Evolutionary conservation across 2,113 vertebrate genomes (phyloP), one percentile per base, ranked within the genome.

Genomic region (Spilogale gracilis): DNA sequence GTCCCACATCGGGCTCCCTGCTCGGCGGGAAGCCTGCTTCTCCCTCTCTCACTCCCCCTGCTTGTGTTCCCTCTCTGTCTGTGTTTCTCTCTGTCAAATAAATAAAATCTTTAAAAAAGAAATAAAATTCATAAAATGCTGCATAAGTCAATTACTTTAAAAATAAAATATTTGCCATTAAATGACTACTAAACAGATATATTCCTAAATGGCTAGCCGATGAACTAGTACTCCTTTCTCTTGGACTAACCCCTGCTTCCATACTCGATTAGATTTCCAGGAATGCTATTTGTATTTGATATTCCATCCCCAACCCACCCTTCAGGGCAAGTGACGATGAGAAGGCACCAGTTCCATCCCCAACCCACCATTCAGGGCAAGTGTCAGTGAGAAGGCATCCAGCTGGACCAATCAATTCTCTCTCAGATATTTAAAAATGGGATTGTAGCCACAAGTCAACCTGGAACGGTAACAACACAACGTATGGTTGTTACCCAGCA

Each of bases 141-240:
- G 12, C 4, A 71, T 69, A 94, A 50, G 3, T 27, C 17, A 61
- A 43, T 61, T 69, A 48, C 74, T 96, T 61, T 67, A 81, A 60
- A 91, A 82, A 73, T 18, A 67, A 96, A 71, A 61, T 52, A 54
- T 43, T 76, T 88, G 23, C 67, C 65, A 82, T 50, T 86, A 91
- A 82, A 85, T 48, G 7, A 14, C 78, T 63, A 54, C 18, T 25
- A 61, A 91, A 81, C 32, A 23, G 3, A 11, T 84, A n/a, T 74
- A 20, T 91, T 58, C 6, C 21, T 16, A 76, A 48, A 3, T 21
- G 20, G 43, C 17, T n/a, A 89, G 30, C 27, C 14, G 14, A 5
- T 7, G 25, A 54, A 63, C 50, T 21, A n/a, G 18, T 17, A 30
- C 52, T 43, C 16, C n/a, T 11, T 48, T 93, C 74, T 84, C 30